Base-by-base conservation (phyloP, 2,888 invertebrate species). In the Meiosimyza platycephala region DNA sequence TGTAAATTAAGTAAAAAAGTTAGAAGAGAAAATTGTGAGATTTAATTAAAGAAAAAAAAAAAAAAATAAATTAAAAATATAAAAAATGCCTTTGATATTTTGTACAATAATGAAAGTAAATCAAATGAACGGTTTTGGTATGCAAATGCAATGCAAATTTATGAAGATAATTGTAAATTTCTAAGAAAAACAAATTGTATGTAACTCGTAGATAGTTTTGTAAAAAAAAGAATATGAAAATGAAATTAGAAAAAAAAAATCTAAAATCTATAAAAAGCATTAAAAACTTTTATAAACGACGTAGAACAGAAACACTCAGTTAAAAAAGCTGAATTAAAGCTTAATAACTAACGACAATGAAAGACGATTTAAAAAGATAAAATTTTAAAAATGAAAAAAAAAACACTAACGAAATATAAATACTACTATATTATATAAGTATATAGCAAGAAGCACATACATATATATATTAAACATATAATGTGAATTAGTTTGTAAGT, bases 401-500 rank as follows among this genome's bases (percentile, higher is more conserved):
- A 55, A 75, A 60, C 47, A 57, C 11, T 62, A 16, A 70, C 15
- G 47, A 65, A 13, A 18, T 66, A 72, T 59, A 71, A 71, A 54
- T 13, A 73, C 22, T 52, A 60, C 9, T 33, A 48, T 16, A 57
- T 16, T 48, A 16, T 12, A 48, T 51, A 65, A 13, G 40, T 47
- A 47, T 47, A 63, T 15, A 67, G 67, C 54, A 67, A 55, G 28
- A 52, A 62, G n/a, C 16, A 63, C 52, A 67, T 64, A 73, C 55
- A 64, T 75, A 76, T 60, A 77, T 79, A 77, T 73, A 79, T 81
- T 81, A 80, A 82, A 82, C 74, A 80, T 76, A 76, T 81, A 80
- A 81, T 78, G 81, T 79, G 16, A 62, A 76, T 79, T 50, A 47
- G 63, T 6, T 52, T 59, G 22, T 57, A 65, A 62, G 40, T 11